Evolutionary conservation across 2,888 invertebrate species (phyloP).

Genomic region (Habroteleia sp.): DNA sequence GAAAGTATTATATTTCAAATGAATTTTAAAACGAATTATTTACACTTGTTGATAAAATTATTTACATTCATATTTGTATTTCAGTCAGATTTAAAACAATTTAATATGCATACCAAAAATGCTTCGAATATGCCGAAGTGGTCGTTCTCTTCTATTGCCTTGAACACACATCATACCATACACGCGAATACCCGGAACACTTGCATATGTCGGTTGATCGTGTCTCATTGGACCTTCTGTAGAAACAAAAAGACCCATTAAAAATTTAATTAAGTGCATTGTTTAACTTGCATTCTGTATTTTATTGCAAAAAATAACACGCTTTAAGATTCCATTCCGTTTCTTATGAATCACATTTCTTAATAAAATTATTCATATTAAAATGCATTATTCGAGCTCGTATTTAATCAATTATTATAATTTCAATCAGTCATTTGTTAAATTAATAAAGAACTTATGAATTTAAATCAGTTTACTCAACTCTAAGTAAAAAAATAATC

Average conservation of each 20-base stretch:
- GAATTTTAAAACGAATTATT: too few species aligned
- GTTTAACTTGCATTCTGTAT: neutral
- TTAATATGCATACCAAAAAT: constrained; percentile 73
- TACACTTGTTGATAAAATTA: too few species aligned
- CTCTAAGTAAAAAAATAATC: too few species aligned
- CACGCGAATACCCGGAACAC: constrained; percentile 95
- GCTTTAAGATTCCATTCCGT: too few species aligned
- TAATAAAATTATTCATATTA: too few species aligned
- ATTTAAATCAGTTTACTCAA: neutral
- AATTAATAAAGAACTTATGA: too few species aligned
- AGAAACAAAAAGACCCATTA: constrained; percentile 60
- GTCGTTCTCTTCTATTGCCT: constrained; percentile 80
- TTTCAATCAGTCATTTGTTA: constrained; percentile 1
- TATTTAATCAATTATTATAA: neutral
- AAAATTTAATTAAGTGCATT: constrained; percentile 10
- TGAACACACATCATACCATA: constrained; percentile 96
- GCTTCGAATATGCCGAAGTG: constrained; percentile 81
- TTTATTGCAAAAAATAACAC: too few species aligned
- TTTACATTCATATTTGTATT: too few species aligned
- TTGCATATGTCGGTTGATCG: constrained; percentile 95
- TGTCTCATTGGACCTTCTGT: constrained; percentile 96
- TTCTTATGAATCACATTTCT: too few species aligned
- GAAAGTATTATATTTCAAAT: too few species aligned
- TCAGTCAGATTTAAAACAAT: too few species aligned
- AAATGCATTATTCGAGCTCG: too few species aligned